phyloP scores from a whole-genome alignment of 30 jellyfish, hydroid and myxozoan genomes.

The Sanderia malayensis region DNA sequence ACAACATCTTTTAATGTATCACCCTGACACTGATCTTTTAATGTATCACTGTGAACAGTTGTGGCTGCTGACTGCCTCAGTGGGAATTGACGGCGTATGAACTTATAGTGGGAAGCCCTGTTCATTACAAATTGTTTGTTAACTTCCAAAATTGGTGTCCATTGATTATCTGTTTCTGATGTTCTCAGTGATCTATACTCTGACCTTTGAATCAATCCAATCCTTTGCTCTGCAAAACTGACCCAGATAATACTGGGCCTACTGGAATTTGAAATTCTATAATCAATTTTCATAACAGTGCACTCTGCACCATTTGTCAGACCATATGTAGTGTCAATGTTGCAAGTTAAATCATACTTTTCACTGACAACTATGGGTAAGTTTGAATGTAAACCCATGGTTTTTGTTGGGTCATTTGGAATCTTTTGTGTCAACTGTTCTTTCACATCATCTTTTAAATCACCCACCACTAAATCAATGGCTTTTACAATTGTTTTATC shows the following conservation, averaged over 20 bases:
- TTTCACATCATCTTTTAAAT: background rate
- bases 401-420: slow-evolving; percentile 3
- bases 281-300: slow-evolving; percentile 1
- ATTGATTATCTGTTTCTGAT: too few relatives aligned
- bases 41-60: too few relatives aligned
- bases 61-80: too few relatives aligned
- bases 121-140: too few relatives aligned
- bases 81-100: background rate
- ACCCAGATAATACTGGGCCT: slow-evolving; percentile 14
- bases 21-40: too few relatives aligned
- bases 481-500: background rate
- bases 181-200: background rate
- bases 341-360: background rate
- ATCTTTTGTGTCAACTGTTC: background rate
- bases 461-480: background rate
- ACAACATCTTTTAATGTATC: background rate
- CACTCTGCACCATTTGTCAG: slow-evolving; percentile 14
- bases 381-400: background rate
- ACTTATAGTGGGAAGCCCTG: background rate
- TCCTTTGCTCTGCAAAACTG: too few relatives aligned
- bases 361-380: background rate
- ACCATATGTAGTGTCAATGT: background rate
- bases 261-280: background rate
- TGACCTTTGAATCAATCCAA: too few relatives aligned
- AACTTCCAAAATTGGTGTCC: too few relatives aligned